Base-by-base conservation (phyloP, 2,797 vertebrate species). In the Coracias cyanogaster region DNA sequence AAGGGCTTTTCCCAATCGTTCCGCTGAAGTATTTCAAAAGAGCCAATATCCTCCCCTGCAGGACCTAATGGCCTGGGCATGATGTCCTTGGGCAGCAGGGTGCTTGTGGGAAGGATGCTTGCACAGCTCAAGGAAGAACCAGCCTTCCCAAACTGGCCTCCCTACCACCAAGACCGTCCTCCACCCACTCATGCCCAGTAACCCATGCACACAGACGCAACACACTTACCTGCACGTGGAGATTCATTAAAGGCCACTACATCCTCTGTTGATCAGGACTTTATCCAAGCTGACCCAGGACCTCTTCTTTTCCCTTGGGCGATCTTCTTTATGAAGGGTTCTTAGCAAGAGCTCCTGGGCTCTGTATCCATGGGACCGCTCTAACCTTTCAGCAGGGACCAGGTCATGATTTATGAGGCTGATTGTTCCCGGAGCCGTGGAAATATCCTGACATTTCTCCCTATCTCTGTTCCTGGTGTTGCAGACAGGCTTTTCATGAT, bases 381-480 rank as follows among this genome's bases (percentile, higher is more conserved):
- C 11, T 3, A 1, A 15, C 21, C 43, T 70, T 41, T 35, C 0
- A 0, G 58, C 60, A 60, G 79, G 55, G 60, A 54, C 17, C 12
- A 2, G 21, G 6, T 55, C 33, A 20, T 3, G 31, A 45, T 89
- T 90, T 41, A 17, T 7, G 35, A 64, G 39, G 66, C 5, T 31
- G 49, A 28, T 57, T 12, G 4, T 43, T 76, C 54, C 51, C 87
- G 77, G 57, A 71, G 72, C 69, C 37, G 37, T 64, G 79, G 37
- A 66, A 84, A 93, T 31, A 73, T 2, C 58, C 83, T 86, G 93
- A 90, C 92, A 95, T 84, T 90, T 90, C 88, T 62, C 39, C 33
- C 62, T 46, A 3, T n/a, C 69, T 46, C 80, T n/a, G 45, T 7
- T 91, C n/a, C 78, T 41, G 87, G 13, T 29, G 48, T 25, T n/a